Evolutionary conservation across 2,113 vertebrate genomes (phyloP), one percentile per base, ranked within the genome.

Genomic region (Fregetta grallaria): DNA sequence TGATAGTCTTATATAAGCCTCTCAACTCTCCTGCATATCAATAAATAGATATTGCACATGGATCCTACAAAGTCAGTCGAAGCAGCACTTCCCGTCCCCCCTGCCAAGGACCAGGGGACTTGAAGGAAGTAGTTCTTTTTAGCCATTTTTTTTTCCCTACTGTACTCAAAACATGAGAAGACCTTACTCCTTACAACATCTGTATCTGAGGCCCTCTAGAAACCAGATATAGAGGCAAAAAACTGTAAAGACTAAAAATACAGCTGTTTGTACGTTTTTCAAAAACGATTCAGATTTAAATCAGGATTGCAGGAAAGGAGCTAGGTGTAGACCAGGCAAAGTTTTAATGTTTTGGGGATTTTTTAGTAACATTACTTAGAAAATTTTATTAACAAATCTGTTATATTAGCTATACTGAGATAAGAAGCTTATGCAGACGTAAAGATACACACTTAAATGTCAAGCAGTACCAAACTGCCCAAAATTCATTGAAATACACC

Each of bases 1-100:
- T 0, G 0, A 68, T 8, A 6, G 0, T 40, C 23, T 42, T 26
- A 11, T 0, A 0, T 6, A 53, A 65, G 25, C 19, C 32, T 75
- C 14, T 49, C 19, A 44, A 40, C 59, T 23, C 36, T 56, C n/a
- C 29, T 63, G 27, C 9, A 0, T 15, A 23, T 32, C 68, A 56
- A 15, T 2, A 76, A 29, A 85, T 8, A 73, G 10, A 9, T 16
- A 52, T 1, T 10, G 26, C 21, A 74, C 42, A 27, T 1, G 5
- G 20, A 75, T 30, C n/a, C 65, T 26, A 65, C 12, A 36, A 38
- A 27, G 15, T 34, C 30, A 62, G 58, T 1, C 10, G 2, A 89
- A 89, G 17, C 9, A 3, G 11, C 47, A 86, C 50, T 61, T 38
- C 14, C 6, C 10, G 4, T 6, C 8, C 4, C 10, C 6, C 2